phyloP scores from a whole-genome alignment of 2,797 vertebrate genomes.

The Falco columbarius region DNA sequence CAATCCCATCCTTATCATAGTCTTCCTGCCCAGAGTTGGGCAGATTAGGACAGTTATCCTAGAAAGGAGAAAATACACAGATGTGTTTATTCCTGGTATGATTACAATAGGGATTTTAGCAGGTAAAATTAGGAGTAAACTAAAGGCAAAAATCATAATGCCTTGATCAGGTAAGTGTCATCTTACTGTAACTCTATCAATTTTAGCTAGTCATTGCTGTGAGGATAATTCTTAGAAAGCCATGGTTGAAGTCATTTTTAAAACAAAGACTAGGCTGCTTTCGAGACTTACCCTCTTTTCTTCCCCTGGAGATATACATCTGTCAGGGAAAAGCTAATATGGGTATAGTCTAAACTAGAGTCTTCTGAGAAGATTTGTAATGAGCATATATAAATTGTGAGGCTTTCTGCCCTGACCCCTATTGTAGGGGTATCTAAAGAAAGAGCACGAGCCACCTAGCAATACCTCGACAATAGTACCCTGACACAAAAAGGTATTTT shows the following conservation, averaged over 20 bases:
- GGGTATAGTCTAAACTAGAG: neutral
- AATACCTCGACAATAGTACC: neutral
- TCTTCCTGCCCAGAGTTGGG: slow-evolving; percentile 99
- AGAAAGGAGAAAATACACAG: slow-evolving; percentile 12
- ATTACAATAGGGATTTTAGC: neutral
- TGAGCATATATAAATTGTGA: neutral
- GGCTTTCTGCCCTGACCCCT: neutral
- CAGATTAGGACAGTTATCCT: slow-evolving; percentile 98
- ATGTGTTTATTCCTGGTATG: neutral
- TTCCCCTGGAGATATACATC: neutral
- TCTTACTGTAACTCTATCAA: neutral
- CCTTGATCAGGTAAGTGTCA: neutral
- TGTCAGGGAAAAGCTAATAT: neutral
- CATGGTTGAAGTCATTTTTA: neutral
- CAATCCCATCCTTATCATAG: slow-evolving; percentile 95
- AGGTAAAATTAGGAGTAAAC: neutral
- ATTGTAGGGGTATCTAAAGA: neutral
- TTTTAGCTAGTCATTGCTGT: neutral
- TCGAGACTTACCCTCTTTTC: neutral
- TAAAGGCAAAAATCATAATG: neutral
- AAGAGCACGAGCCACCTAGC: neutral
- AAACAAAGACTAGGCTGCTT: neutral
- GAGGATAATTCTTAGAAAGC: neutral
- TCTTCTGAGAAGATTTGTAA: neutral
- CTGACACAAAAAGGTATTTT: neutral